Percentiles rank a stretch among this genome's conserved stretches.
Conservation (phyloP, 2,888 invertebrate species). For the Hipparchia semele region DNA sequence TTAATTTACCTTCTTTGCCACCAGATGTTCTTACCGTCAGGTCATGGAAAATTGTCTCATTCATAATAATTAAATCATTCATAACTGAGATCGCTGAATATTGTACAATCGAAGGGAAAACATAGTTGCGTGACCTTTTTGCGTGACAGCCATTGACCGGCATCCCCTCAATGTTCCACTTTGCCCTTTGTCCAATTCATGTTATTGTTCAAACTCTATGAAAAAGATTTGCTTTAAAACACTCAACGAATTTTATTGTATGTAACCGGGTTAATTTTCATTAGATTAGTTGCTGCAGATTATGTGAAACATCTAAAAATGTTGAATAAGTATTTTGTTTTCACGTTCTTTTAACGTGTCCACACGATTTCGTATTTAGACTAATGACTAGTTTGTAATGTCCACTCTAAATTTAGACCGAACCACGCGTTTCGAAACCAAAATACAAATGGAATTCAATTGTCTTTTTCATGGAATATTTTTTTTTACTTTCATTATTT, state of each 20-base stretch:
- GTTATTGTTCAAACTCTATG: constrained; percentile 52
- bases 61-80: constrained; percentile 55
- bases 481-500: constrained; percentile 1
- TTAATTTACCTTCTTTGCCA: not conserved
- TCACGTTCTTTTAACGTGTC: constrained; percentile 12
- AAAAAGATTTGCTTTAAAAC: not conserved
- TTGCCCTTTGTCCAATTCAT: constrained; percentile 62
- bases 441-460: constrained; percentile 17
- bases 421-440: constrained; percentile 18
- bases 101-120: constrained; percentile 65
- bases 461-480: constrained; percentile 8
- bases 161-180: constrained; percentile 59
- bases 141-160: constrained; percentile 61
- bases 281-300: constrained; percentile 1
- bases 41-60: constrained; percentile 27
- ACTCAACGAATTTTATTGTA: not conserved
- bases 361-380: constrained; percentile 21
- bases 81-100: constrained; percentile 50
- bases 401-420: constrained; percentile 17
- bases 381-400: constrained; percentile 23
- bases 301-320: constrained; percentile 7
- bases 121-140: constrained; percentile 68
- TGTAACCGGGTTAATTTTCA: constrained; percentile 6
- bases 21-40: not conserved
- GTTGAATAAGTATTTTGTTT: constrained; percentile 8